Evolutionary conservation across 2,113 vertebrate species (phyloP).

Genomic region (Ceuthmochares aereus): DNA sequence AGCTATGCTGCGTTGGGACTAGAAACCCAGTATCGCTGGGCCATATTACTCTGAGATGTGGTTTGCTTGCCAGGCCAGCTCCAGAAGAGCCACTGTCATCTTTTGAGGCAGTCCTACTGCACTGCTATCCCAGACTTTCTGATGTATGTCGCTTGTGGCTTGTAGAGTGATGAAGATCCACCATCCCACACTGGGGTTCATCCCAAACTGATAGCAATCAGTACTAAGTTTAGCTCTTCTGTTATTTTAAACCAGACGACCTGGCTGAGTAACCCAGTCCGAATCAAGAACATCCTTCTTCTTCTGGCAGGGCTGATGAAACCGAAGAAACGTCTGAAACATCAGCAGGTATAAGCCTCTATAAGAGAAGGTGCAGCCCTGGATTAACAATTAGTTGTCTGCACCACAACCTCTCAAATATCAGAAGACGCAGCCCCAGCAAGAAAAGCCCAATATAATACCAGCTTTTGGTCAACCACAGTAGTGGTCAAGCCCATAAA

Average conservation of each 20-base stretch:
- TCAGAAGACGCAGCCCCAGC: background rate
- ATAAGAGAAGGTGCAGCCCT: background rate
- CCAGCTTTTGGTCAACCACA: background rate
- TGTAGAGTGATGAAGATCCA: background rate
- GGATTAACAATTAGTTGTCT: background rate
- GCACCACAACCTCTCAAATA: background rate
- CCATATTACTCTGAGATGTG: background rate
- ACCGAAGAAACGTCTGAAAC: background rate
- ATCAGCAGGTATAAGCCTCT: background rate
- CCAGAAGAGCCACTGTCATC: background rate
- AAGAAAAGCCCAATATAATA: background rate
- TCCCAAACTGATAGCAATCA: background rate
- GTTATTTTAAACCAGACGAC: background rate
- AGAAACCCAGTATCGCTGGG: background rate
- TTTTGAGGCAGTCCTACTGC: background rate
- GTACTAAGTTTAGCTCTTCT: background rate
- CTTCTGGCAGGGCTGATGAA: background rate
- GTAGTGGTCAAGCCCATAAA: background rate
- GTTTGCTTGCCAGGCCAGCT: background rate
- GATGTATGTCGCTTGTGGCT: background rate
- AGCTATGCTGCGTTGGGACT: background rate
- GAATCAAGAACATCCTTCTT: background rate
- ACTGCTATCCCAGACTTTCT: fast-evolving
- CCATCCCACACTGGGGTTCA: background rate
- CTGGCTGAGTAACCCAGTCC: background rate